Conservation (phyloP, 2,797 vertebrate genomes). For the Xenentodon cancila region DNA sequence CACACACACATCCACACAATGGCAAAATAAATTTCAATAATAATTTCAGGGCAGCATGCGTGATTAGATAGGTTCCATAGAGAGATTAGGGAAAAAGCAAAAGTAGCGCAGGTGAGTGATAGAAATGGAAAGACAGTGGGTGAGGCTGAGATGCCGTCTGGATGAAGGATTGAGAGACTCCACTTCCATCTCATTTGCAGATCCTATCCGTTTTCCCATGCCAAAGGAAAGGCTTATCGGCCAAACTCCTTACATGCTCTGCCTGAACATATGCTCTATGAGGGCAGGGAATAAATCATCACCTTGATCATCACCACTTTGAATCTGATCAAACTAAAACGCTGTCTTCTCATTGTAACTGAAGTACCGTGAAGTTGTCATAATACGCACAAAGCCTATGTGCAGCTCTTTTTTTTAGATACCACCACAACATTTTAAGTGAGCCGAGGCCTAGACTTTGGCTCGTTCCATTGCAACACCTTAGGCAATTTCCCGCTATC, state of each 20-base stretch:
- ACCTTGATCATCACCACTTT: constrained; percentile 4
- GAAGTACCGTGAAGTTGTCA: neutral
- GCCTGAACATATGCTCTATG: constrained; percentile 31
- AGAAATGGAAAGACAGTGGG: constrained; percentile 19
- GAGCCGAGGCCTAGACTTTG: too few relatives aligned
- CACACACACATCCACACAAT: constrained; percentile 9
- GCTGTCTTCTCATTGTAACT: neutral
- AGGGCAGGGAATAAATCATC: constrained; percentile 18
- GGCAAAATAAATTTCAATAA: constrained; percentile 66
- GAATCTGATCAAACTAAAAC: constrained; percentile 6
- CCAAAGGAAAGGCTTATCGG: constrained; percentile 64
- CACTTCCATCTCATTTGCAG: constrained; percentile 71
- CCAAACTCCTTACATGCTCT: constrained; percentile 39
- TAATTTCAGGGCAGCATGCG: constrained; percentile 62
- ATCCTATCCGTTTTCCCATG: constrained; percentile 61
- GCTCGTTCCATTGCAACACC: too few relatives aligned
- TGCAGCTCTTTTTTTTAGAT: too few relatives aligned
- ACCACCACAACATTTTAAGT: too few relatives aligned
- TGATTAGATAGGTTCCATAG: constrained; percentile 67
- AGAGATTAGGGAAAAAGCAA: constrained; percentile 46
- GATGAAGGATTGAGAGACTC: constrained; percentile 65
- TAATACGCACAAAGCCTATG: too few relatives aligned
- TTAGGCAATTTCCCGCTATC: too few relatives aligned
- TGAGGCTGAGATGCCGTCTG: constrained; percentile 12
- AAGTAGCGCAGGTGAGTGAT: constrained; percentile 58